A percentile compares a stretch with the other conserved stretches of the same genome.
These are phyloP conservation scores for Bursaphelenchus okinawaensis DNA, from an alignment of 2,888 invertebrate species.

Conservation along the genomic window DNA sequence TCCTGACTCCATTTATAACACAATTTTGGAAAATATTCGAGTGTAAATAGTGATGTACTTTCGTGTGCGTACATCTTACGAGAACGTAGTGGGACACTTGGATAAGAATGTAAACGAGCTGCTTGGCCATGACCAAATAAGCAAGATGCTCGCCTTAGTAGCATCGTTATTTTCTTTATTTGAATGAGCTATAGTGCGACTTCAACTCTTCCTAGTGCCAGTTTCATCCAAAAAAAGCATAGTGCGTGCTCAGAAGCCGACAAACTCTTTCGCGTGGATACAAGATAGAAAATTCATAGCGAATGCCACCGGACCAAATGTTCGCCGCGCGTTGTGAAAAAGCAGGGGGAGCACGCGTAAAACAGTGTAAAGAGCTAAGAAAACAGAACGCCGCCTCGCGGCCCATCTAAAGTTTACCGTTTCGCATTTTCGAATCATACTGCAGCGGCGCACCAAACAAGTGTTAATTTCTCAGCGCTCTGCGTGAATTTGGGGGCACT, in stretches of 20 bases:
- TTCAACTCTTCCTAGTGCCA: too few relatives aligned
- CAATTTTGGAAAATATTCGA: too few relatives aligned
- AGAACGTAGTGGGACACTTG: too few relatives aligned
- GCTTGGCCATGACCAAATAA: too few relatives aligned
- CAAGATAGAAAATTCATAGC: neutral
- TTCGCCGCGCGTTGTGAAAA: neutral
- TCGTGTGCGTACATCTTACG: too few relatives aligned
- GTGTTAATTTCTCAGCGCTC: neutral
- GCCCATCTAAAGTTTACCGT: neutral
- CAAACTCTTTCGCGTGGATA: neutral
- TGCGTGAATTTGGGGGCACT: neutral
- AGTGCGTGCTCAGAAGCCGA: neutral
- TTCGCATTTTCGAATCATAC: neutral
- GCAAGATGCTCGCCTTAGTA: too few relatives aligned
- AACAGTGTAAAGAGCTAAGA: neutral
- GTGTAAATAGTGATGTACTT: too few relatives aligned
- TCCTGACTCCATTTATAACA: too few relatives aligned
- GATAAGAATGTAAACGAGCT: too few relatives aligned
- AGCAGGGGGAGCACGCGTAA: neutral
- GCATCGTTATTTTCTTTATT: too few relatives aligned
- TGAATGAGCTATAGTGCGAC: too few relatives aligned
- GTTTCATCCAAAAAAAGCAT: neutral
- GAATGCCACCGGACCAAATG: neutral
- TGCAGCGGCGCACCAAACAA: neutral
- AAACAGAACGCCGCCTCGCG: neutral